Evolutionary conservation across 2,113 vertebrate genomes (phyloP).

Genomic region (Semicossyphus pulcher): DNA sequence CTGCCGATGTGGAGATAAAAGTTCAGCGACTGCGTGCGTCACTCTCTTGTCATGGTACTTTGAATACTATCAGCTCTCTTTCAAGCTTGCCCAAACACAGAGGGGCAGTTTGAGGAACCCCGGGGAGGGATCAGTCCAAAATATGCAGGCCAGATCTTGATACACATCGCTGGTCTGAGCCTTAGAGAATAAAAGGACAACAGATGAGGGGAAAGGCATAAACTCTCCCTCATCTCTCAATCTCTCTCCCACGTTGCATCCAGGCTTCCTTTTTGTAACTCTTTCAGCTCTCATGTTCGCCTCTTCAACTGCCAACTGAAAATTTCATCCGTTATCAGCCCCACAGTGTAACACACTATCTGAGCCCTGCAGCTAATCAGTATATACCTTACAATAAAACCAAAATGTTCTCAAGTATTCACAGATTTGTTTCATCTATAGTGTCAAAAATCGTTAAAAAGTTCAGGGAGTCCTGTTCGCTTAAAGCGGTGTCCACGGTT

Average conservation of each 20-base stretch:
- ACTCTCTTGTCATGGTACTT: constrained; percentile 73
- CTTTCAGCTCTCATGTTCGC: constrained; percentile 16
- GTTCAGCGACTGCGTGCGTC: constrained; percentile 70
- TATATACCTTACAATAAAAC: too few species aligned
- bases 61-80: constrained; percentile 80
- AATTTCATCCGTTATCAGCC: background rate
- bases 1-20: constrained; percentile 80
- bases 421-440: too few species aligned
- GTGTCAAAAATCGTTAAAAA: too few species aligned
- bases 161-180: constrained; percentile 59
- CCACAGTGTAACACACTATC: background rate
- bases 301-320: background rate
- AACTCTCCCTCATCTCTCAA: constrained; percentile 66
- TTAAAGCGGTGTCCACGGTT: too few species aligned
- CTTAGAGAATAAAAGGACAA: constrained; percentile 63
- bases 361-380: too few species aligned
- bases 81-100: constrained; percentile 76
- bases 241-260: constrained; percentile 53
- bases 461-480: background rate
- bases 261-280: constrained; percentile 33
- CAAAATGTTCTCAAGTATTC: too few species aligned
- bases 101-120: constrained; percentile 66
- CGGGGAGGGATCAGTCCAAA: constrained; percentile 68
- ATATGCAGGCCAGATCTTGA: constrained; percentile 69
- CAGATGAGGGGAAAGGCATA: constrained; percentile 64